These are phyloP conservation scores for Spondyliosoma cantharus DNA, from an alignment of 2,797 vertebrate genomes.

Conservation along the genomic window DNA sequence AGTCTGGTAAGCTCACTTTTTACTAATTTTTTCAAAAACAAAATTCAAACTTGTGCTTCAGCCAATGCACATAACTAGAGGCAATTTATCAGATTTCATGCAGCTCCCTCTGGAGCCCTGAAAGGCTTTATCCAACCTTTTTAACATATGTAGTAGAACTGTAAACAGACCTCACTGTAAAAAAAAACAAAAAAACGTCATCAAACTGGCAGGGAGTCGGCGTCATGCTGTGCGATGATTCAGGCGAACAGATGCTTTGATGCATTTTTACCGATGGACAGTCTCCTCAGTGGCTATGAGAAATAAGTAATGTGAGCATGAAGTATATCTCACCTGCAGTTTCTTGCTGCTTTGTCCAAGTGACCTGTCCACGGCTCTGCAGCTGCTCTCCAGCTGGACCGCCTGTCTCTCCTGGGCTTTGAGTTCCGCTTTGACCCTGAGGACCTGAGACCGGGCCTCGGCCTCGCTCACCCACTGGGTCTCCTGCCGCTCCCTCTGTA, in stretches of 20 bases:
- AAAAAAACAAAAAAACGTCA: neutral
- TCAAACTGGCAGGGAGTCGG: constrained; percentile 2
- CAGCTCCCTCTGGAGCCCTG: neutral
- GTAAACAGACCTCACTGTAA: neutral
- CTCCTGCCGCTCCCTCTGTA: constrained; percentile 91
- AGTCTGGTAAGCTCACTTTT: neutral
- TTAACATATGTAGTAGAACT: neutral
- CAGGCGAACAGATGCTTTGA: constrained; percentile 19
- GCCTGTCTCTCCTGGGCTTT: constrained; percentile 94
- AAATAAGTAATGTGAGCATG: neutral
- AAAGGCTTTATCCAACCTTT: neutral
- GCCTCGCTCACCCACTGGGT: constrained; percentile 93
- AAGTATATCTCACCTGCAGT: constrained; percentile 86
- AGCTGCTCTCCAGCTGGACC: constrained; percentile 92
- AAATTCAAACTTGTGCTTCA: neutral
- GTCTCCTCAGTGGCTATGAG: neutral
- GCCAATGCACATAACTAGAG: neutral
- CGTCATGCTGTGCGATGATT: neutral
- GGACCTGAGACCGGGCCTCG: constrained; percentile 91
- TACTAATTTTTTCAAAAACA: no score
- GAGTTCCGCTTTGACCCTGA: constrained; percentile 90
- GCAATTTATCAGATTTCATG: neutral
- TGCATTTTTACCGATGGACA: constrained; percentile 13
- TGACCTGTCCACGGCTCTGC: constrained; percentile 93
- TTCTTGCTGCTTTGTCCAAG: constrained; percentile 91